A percentile compares a stretch with the other conserved stretches of the same genome.
These are phyloP conservation scores for Pseudopodoces humilis DNA, from an alignment of 2,113 vertebrate species.

Conservation along the genomic window DNA sequence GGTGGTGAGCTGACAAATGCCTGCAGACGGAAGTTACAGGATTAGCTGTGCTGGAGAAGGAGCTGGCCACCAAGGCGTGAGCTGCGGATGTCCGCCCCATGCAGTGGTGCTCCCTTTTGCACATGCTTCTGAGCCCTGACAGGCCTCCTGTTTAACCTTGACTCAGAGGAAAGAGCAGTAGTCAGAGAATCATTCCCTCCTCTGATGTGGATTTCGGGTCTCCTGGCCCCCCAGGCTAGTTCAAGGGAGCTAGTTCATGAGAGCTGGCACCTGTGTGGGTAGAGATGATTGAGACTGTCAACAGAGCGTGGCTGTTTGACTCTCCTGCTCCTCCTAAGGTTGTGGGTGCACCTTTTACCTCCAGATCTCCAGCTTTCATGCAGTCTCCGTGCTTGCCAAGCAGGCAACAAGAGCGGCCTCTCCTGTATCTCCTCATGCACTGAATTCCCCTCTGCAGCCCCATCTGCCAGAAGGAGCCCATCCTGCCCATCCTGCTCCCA, in stretches of 20 bases:
- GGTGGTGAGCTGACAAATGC: background rate
- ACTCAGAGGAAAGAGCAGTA: background rate
- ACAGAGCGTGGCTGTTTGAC: background rate
- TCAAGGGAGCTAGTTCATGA: background rate
- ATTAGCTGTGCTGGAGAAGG: background rate
- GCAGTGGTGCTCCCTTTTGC: background rate
- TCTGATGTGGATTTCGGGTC: background rate
- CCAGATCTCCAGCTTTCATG: background rate
- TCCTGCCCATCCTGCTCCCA: background rate
- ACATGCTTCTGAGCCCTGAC: background rate
- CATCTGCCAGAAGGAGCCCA: background rate
- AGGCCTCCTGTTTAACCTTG: background rate
- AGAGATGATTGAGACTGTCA: background rate
- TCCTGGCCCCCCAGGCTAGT: background rate
- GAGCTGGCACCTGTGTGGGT: background rate
- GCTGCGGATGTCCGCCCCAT: rapidly evolving
- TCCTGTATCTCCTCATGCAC: background rate
- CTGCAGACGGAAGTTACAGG: background rate
- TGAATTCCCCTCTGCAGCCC: background rate
- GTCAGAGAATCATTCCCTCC: background rate
- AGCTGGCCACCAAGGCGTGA: background rate
- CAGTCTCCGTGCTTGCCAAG: background rate
- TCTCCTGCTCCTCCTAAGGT: background rate
- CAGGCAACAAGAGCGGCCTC: background rate
- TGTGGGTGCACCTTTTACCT: background rate